Conservation (phyloP, 2,888 invertebrate species). For the Monoplex corrugatus region DNA sequence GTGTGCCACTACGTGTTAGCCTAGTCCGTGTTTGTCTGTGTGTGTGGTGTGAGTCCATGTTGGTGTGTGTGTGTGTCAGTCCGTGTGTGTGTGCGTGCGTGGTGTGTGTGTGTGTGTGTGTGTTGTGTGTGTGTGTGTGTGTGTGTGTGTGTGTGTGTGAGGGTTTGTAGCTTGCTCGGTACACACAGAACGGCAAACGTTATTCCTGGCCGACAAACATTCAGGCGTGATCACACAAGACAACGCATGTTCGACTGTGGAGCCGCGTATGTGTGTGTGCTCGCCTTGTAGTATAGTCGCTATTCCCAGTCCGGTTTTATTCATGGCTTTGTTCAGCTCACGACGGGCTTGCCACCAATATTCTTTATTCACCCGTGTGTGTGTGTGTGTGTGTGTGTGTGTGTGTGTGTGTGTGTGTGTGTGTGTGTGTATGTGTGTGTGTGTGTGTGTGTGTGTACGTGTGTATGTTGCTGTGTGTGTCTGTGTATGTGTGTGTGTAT, state of each 20-base stretch:
- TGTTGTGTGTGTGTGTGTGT: too few species aligned
- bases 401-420: slow-evolving; percentile 31
- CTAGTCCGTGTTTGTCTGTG: too few species aligned
- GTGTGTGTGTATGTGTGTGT: slow-evolving; percentile 29
- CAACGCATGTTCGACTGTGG: slow-evolving; percentile 31
- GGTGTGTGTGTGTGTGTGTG: too few species aligned
- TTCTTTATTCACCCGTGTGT: too few species aligned
- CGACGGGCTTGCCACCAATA: too few species aligned
- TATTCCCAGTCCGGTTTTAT: too few species aligned
- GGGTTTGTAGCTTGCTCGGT: slow-evolving; percentile 16
- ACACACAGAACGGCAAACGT: slow-evolving; percentile 26
- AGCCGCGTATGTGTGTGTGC: background rate
- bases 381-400: slow-evolving; percentile 12
- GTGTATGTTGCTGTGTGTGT: slow-evolving; percentile 5
- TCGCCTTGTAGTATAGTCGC: background rate
- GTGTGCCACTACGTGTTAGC: too few species aligned
- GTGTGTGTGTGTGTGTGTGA: background rate
- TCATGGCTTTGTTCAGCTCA: too few species aligned
- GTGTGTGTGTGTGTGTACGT: slow-evolving; percentile 8
- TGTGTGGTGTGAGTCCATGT: too few species aligned
- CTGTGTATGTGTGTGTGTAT: background rate
- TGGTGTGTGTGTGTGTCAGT: too few species aligned
- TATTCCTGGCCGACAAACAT: background rate
- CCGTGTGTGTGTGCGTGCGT: too few species aligned
- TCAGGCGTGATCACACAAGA: slow-evolving; percentile 39